These are phyloP conservation scores for Gadopsis marmoratus DNA, from an alignment of 2,797 vertebrate species.

Conservation along the genomic window DNA sequence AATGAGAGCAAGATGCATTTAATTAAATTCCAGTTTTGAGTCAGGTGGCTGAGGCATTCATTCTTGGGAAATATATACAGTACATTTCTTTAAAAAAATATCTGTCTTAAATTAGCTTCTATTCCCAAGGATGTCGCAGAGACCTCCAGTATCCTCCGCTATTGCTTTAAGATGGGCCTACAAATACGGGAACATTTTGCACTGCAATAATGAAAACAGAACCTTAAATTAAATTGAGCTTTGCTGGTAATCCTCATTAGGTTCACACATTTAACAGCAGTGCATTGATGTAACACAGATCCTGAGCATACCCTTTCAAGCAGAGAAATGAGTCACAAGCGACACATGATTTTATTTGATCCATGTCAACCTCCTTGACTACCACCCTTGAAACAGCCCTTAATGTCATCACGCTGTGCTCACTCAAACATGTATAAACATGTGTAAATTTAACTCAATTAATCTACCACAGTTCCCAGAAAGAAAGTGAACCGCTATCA, in stretches of 20 bases:
- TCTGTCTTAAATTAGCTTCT: constrained; percentile 13
- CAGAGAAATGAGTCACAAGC: constrained; percentile 48
- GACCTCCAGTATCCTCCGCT: constrained; percentile 9
- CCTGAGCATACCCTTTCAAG: constrained; percentile 38
- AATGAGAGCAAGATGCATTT: constrained; percentile 34
- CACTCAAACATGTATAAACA: constrained; percentile 22
- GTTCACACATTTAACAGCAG: constrained; percentile 36
- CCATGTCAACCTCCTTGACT: constrained; percentile 59
- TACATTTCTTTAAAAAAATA: neutral
- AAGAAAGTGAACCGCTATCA: constrained; percentile 46
- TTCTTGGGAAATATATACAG: constrained; percentile 14
- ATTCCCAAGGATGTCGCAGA: constrained; percentile 32
- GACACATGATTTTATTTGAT: constrained; percentile 52
- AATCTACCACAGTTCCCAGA: constrained; percentile 64
- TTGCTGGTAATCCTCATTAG: constrained; percentile 50
- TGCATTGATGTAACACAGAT: constrained; percentile 12
- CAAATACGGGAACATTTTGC: constrained; percentile 35
- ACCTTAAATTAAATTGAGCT: constrained; percentile 39
- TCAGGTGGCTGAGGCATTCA: constrained; percentile 16
- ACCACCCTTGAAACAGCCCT: constrained; percentile 45
- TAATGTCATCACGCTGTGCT: constrained; percentile 61
- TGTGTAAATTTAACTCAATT: constrained; percentile 55
- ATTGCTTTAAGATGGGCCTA: constrained; percentile 5
- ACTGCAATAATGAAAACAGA: constrained; percentile 23
- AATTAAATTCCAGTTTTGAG: constrained; percentile 35